These are phyloP conservation scores for Atrina japonica DNA, from an alignment of 2,888 invertebrate species.

Conservation along the genomic window DNA sequence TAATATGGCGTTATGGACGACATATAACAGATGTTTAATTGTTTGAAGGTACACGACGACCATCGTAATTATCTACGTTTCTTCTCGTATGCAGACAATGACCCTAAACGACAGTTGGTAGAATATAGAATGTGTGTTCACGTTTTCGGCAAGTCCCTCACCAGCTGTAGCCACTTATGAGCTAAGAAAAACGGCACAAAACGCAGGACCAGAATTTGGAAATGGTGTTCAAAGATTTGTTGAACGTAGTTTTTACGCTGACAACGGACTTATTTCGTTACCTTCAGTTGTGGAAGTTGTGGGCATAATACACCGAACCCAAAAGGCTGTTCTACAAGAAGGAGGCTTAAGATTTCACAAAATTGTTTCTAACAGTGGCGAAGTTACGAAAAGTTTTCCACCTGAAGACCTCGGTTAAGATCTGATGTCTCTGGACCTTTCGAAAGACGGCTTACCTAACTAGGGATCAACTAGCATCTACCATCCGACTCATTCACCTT, in stretches of 20 bases:
- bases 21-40: constrained; percentile 40
- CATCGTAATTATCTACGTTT: constrained; percentile 41
- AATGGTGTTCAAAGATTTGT: too few relatives aligned
- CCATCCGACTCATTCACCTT: constrained; percentile 35
- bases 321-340: too few relatives aligned
- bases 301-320: too few relatives aligned
- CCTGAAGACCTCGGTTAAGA: constrained; percentile 42
- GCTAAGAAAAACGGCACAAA: too few relatives aligned
- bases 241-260: too few relatives aligned
- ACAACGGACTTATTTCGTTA: too few relatives aligned
- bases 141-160: too few relatives aligned
- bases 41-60: constrained; percentile 31
- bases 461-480: constrained; percentile 42
- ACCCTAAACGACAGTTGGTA: constrained; percentile 49
- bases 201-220: too few relatives aligned
- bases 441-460: constrained; percentile 28
- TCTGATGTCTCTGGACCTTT: constrained; percentile 34
- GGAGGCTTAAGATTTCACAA: too few relatives aligned
- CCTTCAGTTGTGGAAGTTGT: too few relatives aligned
- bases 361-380: constrained; percentile 38
- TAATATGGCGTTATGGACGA: constrained; percentile 24
- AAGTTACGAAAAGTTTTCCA: constrained; percentile 45
- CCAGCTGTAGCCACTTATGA: too few relatives aligned
- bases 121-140: too few relatives aligned
- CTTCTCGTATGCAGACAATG: constrained; percentile 43